phyloP scores from a whole-genome alignment of 2,888 invertebrate species.

The Dicycla oo region DNA sequence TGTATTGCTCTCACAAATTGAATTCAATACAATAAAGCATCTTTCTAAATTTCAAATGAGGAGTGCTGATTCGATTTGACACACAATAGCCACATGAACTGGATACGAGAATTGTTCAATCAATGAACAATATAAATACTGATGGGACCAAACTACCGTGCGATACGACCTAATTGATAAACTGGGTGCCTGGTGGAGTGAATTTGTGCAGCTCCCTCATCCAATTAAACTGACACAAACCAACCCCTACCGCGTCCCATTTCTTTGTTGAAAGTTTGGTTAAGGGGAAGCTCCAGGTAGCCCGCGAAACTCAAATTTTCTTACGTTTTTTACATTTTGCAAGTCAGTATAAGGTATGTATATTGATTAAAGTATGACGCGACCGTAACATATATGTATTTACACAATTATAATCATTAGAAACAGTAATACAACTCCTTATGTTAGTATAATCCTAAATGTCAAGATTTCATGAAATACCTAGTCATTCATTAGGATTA shows the following conservation, averaged over 20 bases:
- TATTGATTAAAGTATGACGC: too few relatives aligned
- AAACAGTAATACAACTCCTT: too few relatives aligned
- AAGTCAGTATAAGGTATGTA: too few relatives aligned
- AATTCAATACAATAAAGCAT: constrained; percentile 46
- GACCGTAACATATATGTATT: too few relatives aligned
- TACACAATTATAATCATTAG: too few relatives aligned
- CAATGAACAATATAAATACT: constrained; percentile 79
- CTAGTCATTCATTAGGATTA: too few relatives aligned
- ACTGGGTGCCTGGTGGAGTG: constrained; percentile 75
- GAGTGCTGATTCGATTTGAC: constrained; percentile 58
- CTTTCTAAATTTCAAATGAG: constrained; percentile 60
- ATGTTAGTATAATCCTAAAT: too few relatives aligned
- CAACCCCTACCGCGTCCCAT: constrained; percentile 65
- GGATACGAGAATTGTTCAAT: constrained; percentile 77
- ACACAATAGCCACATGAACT: constrained; percentile 66
- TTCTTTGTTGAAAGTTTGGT: constrained; percentile 66
- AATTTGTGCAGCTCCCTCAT: constrained; percentile 77
- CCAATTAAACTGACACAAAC: constrained; percentile 81
- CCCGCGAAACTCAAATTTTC: too few relatives aligned
- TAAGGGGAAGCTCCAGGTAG: too few relatives aligned
- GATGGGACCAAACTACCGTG: constrained; percentile 76
- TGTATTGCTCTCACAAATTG: constrained; percentile 21
- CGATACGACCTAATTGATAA: constrained; percentile 83
- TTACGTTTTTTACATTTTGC: too few relatives aligned
- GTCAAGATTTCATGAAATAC: too few relatives aligned